Evolutionary conservation across 2,888 invertebrate genomes (phyloP).

Genomic region (Taphrorychus bicolor): DNA sequence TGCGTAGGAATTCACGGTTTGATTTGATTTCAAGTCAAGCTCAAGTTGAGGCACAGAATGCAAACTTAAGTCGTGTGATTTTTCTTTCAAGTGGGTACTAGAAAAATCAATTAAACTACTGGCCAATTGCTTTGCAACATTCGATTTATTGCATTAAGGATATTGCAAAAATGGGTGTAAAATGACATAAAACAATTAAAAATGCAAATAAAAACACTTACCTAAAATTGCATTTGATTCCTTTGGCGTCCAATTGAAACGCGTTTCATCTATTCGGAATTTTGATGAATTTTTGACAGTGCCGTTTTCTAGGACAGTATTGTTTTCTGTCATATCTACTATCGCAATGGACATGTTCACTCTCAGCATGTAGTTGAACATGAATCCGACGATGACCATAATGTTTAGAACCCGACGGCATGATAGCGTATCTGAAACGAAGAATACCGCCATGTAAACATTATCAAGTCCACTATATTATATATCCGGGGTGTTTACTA

Average conservation of each 20-base stretch:
- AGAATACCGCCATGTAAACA: constrained; percentile 1
- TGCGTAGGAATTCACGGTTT: too few species aligned
- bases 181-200: not conserved
- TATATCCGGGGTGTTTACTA: too few species aligned
- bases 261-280: constrained; percentile 52
- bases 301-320: constrained; percentile 51
- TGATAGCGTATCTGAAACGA: constrained; percentile 56
- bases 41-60: too few species aligned
- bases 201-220: not conserved
- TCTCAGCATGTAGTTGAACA: constrained; percentile 88
- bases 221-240: constrained; percentile 83
- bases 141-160: too few species aligned
- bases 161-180: too few species aligned
- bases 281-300: constrained; percentile 47
- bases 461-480: not conserved
- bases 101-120: too few species aligned
- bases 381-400: constrained; percentile 87
- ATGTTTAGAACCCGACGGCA: constrained; percentile 83
- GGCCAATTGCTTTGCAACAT: too few species aligned
- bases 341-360: constrained; percentile 88
- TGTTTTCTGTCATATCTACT: constrained; percentile 75
- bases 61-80: too few species aligned
- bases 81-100: too few species aligned
- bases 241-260: constrained; percentile 77
- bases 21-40: too few species aligned